Evolutionary conservation across 92 coral and sea anemone species (phyloP), one percentile per base, ranked within the genome.

Genomic region (Umimayanthus chanpuru): DNA sequence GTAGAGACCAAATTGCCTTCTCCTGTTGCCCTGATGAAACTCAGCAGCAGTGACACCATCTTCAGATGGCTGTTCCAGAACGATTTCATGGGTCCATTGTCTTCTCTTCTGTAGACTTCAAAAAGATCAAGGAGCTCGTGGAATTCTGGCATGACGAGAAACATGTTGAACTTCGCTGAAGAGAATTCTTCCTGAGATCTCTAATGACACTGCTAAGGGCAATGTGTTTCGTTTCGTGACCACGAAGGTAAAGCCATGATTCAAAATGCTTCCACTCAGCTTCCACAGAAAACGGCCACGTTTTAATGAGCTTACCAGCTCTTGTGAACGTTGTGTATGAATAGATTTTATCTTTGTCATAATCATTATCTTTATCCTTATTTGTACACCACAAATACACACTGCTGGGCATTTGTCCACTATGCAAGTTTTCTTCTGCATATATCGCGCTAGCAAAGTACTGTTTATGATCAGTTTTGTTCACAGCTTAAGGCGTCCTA

Each of bases 1-100:
- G 92, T 8, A 90, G 90, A 38, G 77, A 40, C 77, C 92, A 86
- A 86, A 70, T 71, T 79, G 47, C 90, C 91, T 68, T 81, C 88
- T 89, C 84, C 44, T 18, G 88, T 67, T 73, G 88, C 91, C 5
- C 82, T 55, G 20, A 89, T 81, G 36, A 70, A 71, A 11, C 12
- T 36, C 72, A 82, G 72, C 23, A 88, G 79, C 74, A 80, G 39
- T 71, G 28, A 80, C 26, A 88, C 81, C 91, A 80, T 79, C 11
- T 88, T 81, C 47, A 88, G 44, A 39, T 81, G 70, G 4, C n/a
- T 18, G 30, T 20, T 47, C 91, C 88, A 88, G 88, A 88, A 81
- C 76, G 29, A 10, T 23, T 80, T 68, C 36, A 80, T 21, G 11
- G 81, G 81, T 23, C 91, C 84, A 29, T 89, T 76, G 71, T 81